Percentiles rank a stretch among this genome's conserved stretches.
phyloP scores from a whole-genome alignment of 2,797 vertebrate species.

The Sebastiscus albofasciatus region DNA sequence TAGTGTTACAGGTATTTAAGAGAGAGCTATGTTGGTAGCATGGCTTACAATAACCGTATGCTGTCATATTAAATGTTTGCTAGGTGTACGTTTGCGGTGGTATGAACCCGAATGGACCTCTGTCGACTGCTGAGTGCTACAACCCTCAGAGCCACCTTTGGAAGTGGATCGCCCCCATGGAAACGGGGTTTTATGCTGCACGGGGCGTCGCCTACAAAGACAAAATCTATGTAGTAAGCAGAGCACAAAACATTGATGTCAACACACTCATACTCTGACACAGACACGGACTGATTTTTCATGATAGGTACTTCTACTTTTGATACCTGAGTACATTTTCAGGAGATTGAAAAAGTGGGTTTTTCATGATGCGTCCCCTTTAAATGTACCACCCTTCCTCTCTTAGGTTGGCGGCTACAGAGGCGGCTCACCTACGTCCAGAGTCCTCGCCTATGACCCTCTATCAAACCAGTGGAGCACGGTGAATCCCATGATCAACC shows the following conservation, averaged over 20 bases:
- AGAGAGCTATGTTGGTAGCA: background rate
- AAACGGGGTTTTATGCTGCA: slow-evolving; percentile 67
- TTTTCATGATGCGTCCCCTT: no score
- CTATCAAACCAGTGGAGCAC: slow-evolving; percentile 72
- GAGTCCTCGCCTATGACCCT: slow-evolving; percentile 81
- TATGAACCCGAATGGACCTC: slow-evolving; percentile 70
- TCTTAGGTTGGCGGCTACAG: slow-evolving; percentile 85
- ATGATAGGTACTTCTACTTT: no score
- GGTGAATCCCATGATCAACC: slow-evolving; percentile 76
- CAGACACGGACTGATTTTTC: no score
- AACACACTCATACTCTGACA: background rate
- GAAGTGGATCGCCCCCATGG: slow-evolving; percentile 83
- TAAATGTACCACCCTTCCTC: no score
- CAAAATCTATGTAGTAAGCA: slow-evolving; percentile 47
- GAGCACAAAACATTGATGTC: background rate
- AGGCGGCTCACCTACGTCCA: slow-evolving; percentile 63
- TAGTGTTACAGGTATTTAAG: no score
- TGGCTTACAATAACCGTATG: background rate
- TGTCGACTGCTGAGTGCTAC: slow-evolving; percentile 83
- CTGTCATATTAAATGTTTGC: background rate
- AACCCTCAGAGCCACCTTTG: slow-evolving; percentile 86
- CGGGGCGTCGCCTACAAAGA: slow-evolving; percentile 24
- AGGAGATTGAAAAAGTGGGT: no score
- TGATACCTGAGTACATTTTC: no score
- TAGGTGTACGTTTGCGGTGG: slow-evolving; percentile 78